phyloP scores from a whole-genome alignment of 2,888 invertebrate genomes.

The Euzetes globulus region DNA sequence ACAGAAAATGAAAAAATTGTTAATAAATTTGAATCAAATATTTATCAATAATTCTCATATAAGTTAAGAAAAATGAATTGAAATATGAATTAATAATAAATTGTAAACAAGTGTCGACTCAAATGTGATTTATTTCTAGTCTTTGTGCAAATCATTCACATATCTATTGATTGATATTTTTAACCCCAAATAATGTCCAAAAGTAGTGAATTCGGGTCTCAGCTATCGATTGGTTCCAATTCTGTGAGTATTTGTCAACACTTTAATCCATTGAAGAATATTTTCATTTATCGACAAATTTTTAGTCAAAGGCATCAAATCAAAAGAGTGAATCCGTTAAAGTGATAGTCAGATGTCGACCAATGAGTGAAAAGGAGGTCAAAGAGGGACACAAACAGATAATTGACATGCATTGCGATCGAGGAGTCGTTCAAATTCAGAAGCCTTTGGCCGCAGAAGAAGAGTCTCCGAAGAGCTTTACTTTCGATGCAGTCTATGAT shows the following conservation, averaged over 20 bases:
- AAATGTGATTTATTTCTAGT: constrained; percentile 6
- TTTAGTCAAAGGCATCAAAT: not conserved
- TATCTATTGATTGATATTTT: not conserved
- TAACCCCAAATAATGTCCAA: not conserved
- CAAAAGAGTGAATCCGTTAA: constrained; percentile 69
- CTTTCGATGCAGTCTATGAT: constrained; percentile 96
- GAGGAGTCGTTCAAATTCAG: constrained; percentile 81
- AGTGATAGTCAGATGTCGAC: constrained; percentile 93
- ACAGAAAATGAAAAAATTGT: too few species aligned
- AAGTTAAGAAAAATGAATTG: too few species aligned
- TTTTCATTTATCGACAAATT: not conserved
- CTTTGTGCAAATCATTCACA: not conserved
- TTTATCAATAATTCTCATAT: too few species aligned
- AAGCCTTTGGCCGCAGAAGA: constrained; percentile 60
- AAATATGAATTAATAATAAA: not conserved
- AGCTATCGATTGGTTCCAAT: not conserved
- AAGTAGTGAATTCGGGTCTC: constrained; percentile 2
- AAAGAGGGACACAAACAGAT: constrained; percentile 60
- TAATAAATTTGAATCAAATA: too few species aligned
- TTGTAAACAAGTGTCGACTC: not conserved
- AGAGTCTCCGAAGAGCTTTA: constrained; percentile 74
- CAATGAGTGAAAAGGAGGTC: constrained; percentile 79
- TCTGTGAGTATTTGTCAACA: not conserved
- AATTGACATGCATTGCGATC: constrained; percentile 73
- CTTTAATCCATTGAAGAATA: too few species aligned